These are phyloP conservation scores for Cyanoramphus novaezelandiae DNA, from an alignment of 2,113 vertebrate species.

Conservation along the genomic window DNA sequence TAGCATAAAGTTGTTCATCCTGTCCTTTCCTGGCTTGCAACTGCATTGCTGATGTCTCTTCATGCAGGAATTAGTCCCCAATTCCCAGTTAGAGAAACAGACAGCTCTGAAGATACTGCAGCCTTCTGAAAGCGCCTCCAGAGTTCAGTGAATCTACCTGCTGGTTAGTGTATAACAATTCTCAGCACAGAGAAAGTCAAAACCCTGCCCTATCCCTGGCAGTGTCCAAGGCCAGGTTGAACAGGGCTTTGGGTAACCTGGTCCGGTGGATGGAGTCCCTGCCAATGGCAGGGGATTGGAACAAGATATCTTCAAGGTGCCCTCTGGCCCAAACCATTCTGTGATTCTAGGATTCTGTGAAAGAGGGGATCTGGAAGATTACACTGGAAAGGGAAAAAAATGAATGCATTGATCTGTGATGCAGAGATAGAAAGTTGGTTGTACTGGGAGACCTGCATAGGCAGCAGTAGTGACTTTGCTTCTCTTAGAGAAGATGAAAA, in stretches of 20 bases:
- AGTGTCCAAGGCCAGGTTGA: background rate
- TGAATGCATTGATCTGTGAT: constrained; percentile 69
- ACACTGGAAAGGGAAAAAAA: constrained; percentile 54
- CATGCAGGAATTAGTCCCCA: fast-evolving
- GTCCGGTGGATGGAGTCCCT: background rate
- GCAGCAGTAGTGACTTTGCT: constrained; percentile 21
- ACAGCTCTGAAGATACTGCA: background rate
- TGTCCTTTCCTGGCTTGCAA: background rate
- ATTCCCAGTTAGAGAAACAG: fast-evolving
- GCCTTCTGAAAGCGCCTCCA: constrained; percentile 64
- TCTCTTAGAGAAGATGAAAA: constrained; percentile 68
- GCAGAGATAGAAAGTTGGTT: constrained; percentile 76
- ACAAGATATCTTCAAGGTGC: background rate
- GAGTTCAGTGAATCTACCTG: constrained; percentile 70
- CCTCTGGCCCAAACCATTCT: background rate
- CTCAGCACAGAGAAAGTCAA: background rate
- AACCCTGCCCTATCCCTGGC: background rate
- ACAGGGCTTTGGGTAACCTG: background rate
- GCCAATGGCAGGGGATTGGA: background rate
- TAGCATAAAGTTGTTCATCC: background rate
- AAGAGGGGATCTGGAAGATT: constrained; percentile 65
- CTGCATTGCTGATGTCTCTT: background rate
- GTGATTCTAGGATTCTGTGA: background rate
- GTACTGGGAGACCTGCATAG: constrained; percentile 74
- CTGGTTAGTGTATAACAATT: constrained; percentile 14